A percentile compares a stretch with the other conserved stretches of the same genome.
phyloP scores from a whole-genome alignment of 2,797 vertebrate species.

The Pipistrellus pipistrellus region DNA sequence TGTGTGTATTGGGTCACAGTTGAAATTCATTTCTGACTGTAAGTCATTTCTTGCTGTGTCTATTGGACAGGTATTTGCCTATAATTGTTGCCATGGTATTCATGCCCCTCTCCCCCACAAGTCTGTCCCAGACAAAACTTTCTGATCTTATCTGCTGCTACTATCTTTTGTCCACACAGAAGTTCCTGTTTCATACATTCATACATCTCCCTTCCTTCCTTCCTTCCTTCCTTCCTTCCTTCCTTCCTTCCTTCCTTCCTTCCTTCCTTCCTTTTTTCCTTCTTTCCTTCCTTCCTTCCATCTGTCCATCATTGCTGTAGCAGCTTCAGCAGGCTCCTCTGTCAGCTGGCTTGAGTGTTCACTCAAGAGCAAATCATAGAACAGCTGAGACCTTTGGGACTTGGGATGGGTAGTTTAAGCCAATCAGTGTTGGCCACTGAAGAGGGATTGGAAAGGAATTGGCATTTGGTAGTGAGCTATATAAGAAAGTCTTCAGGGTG shows the following conservation, averaged over 20 bases:
- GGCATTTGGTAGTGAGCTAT: slow-evolving; percentile 24
- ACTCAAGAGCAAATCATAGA: background rate
- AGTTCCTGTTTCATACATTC: too few species aligned
- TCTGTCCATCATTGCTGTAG: background rate
- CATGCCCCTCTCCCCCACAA: background rate
- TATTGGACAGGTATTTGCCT: background rate
- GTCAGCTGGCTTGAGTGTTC: background rate
- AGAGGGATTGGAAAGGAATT: background rate
- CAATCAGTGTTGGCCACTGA: background rate
- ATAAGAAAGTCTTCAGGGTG: background rate
- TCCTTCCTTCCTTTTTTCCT: background rate
- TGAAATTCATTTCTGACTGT: slow-evolving; percentile 1
- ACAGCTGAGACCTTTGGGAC: background rate
- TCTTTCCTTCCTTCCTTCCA: background rate
- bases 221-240: background rate
- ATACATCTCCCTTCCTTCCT: too few species aligned
- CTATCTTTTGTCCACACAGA: too few species aligned
- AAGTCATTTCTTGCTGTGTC: slow-evolving; percentile 11
- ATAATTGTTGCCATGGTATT: background rate
- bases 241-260: background rate
- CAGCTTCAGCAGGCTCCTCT: background rate
- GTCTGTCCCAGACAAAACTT: background rate
- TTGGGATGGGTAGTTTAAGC: background rate
- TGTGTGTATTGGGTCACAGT: background rate
- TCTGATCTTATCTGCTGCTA: too few species aligned